phyloP scores from a whole-genome alignment of 2,113 vertebrate genomes.

The Elephantulus edwardii region DNA sequence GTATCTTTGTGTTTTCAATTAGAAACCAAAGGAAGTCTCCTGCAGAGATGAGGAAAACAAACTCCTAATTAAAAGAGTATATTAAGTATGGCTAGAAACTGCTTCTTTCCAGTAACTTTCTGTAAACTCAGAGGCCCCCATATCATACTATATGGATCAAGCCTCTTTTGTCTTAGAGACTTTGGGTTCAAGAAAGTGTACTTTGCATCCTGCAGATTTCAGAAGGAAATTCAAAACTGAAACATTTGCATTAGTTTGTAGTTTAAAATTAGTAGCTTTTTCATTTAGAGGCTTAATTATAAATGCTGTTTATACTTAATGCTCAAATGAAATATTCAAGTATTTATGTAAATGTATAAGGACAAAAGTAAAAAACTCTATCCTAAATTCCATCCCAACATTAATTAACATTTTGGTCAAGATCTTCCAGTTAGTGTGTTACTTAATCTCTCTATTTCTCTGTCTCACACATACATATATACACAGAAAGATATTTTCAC shows the following conservation, averaged over 20 bases:
- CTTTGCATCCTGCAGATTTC: neutral
- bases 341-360: neutral
- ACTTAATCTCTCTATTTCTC: neutral
- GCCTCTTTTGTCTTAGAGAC: rapidly evolving
- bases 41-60: neutral
- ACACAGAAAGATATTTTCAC: slow-evolving; percentile 25
- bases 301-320: slow-evolving; percentile 36
- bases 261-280: slow-evolving; percentile 2
- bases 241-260: neutral
- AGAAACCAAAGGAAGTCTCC: slow-evolving; percentile 36
- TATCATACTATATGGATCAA: rapidly evolving
- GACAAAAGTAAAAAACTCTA: neutral
- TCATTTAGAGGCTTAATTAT: slow-evolving; percentile 11
- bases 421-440: neutral
- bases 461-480: too few relatives aligned
- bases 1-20: slow-evolving; percentile 43
- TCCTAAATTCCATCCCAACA: neutral
- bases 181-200: neutral
- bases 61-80: slow-evolving; percentile 12
- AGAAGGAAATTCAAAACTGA: neutral
- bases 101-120: neutral
- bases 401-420: slow-evolving; percentile 35
- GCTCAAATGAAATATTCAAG: neutral
- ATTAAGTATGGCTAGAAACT: neutral
- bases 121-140: neutral